Base-by-base conservation (phyloP, 2,113 vertebrate species). In the Dunckerocampus dactyliophorus region DNA sequence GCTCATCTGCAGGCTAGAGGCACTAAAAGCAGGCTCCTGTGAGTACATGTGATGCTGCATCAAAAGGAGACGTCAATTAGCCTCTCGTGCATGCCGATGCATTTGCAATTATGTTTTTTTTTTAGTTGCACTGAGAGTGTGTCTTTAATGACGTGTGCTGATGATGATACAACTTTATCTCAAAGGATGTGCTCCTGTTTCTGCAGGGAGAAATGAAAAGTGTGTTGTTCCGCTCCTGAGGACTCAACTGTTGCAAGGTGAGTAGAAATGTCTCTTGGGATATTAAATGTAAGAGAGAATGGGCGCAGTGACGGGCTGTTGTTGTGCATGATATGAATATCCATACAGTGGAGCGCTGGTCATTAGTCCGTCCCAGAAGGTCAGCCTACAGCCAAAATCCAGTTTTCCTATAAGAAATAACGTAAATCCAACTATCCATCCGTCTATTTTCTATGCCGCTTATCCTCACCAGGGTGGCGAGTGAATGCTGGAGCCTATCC, bases 241-340 rank as follows among this genome's bases (percentile, higher is more conserved):
- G 80, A 73, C 72, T 81, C 82, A 85, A 22, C 81, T 76, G 68
- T 64, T 69, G 49, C 59, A 64, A 80, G 81, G 86, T 88, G 59
- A 88, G 82, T 77, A 67, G 69, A 72, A 50, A 43, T 56, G 22
- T 56, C 61, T 62, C 42, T 21, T n/a, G 3, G 3, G 21, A 54
- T 69, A 63, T 67, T 31, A 48, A 71, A 59, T 59, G 62, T 24
- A 63, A 20, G 3, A 3, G 3, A n/a, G 51, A n/a, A n/a, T n/a
- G n/a, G n/a, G n/a, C n/a, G n/a, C n/a, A n/a, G n/a, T n/a, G n/a
- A n/a, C n/a, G n/a, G n/a, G n/a, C n/a, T n/a, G n/a, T n/a, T n/a
- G 8, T 20, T 28, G 17, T 53, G 28, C 8, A 1, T 31, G 24
- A 4, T n/a, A 17, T 34, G 10, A 19, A 47, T 22, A 1, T 22